These are phyloP conservation scores for Aspiorhynchus laticeps DNA, from an alignment of 2,113 vertebrate genomes.

Conservation along the genomic window DNA sequence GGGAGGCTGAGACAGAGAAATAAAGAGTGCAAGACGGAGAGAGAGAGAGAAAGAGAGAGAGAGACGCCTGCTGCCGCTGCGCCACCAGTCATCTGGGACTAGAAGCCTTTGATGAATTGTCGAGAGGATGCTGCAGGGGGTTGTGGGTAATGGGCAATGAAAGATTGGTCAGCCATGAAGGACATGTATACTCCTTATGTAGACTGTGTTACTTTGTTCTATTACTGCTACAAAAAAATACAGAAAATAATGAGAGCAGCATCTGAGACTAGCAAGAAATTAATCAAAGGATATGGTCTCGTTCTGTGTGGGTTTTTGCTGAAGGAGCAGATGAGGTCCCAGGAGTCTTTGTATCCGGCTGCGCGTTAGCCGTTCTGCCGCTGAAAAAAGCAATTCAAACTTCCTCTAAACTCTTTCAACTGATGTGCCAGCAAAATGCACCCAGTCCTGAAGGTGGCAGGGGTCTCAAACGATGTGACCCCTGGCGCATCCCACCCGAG, in stretches of 20 bases:
- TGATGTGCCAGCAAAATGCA: not conserved
- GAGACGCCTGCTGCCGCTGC: constrained; percentile 20
- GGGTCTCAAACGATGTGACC: constrained; percentile 40
- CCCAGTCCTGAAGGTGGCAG: constrained; percentile 5
- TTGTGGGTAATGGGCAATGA: constrained; percentile 49
- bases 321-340: constrained; percentile 50
- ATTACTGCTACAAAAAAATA: constrained; percentile 8
- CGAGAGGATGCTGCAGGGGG: constrained; percentile 35
- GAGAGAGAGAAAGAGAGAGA: not conserved
- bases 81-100: constrained; percentile 49
- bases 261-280: constrained; percentile 33
- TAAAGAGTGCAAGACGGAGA: not conserved
- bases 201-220: constrained; percentile 24
- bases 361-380: not conserved
- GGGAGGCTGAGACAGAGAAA: constrained; percentile 14
- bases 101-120: constrained; percentile 45
- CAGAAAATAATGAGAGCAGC: constrained; percentile 32
- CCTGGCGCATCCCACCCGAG: constrained; percentile 12
- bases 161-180: constrained; percentile 39
- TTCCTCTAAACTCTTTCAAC: constrained; percentile 10
- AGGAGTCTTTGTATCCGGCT: constrained; percentile 39
- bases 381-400: constrained; percentile 28
- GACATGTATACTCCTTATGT: constrained; percentile 22
- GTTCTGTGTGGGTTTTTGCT: constrained; percentile 47
- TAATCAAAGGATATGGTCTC: constrained; percentile 33